These are phyloP conservation scores for Cheirogaleus major DNA, from an alignment of 2,797 vertebrate species.

Conservation along the genomic window DNA sequence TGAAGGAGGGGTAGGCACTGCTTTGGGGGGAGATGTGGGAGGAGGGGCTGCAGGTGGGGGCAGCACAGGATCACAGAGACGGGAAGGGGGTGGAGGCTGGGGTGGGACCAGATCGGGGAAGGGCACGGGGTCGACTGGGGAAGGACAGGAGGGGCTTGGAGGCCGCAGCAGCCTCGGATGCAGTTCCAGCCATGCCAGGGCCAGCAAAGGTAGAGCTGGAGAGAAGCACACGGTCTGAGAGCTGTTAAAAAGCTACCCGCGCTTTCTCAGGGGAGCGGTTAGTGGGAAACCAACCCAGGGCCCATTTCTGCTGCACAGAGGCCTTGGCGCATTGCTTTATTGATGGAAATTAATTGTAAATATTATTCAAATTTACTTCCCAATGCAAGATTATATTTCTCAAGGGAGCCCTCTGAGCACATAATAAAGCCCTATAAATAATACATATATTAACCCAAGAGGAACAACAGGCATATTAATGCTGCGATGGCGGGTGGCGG, in stretches of 20 bases:
- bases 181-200: too few species aligned
- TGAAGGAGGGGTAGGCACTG: background rate
- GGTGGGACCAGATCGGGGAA: too few species aligned
- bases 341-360: constrained; percentile 73
- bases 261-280: constrained; percentile 38
- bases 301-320: background rate
- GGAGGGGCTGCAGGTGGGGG: accelerated
- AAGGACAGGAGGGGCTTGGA: accelerated
- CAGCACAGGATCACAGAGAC: background rate
- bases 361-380: constrained; percentile 71
- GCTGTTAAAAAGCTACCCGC: background rate
- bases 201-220: background rate
- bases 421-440: constrained; percentile 62
- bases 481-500: accelerated
- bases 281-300: constrained; percentile 33
- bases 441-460: constrained; percentile 51
- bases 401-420: constrained; percentile 54
- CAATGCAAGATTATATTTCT: constrained; percentile 63
- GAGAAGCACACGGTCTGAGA: background rate
- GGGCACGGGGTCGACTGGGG: background rate
- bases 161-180: background rate
- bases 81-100: background rate
- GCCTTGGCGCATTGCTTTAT: background rate
- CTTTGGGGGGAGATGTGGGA: background rate
- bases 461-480: background rate